These are phyloP conservation scores for Carcina quercana DNA, from an alignment of 2,888 invertebrate species.

Conservation along the genomic window DNA sequence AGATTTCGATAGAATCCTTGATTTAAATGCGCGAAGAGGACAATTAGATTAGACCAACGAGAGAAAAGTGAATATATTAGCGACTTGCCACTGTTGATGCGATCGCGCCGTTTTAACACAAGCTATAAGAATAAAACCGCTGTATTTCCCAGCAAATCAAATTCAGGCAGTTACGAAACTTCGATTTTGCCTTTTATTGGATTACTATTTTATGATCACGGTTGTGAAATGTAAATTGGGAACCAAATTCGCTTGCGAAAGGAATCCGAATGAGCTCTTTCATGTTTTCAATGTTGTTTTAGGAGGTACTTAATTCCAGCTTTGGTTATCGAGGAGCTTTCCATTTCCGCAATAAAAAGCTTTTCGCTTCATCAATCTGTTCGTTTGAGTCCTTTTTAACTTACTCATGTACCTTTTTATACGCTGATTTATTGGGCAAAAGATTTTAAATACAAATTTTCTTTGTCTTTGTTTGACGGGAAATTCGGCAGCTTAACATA, in stretches of 20 bases:
- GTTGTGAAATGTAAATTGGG: slow-evolving; percentile 38
- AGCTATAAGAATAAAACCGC: slow-evolving; percentile 29
- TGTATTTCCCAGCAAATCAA: slow-evolving; percentile 46
- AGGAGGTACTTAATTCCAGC: too few relatives aligned
- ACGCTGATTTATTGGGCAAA: too few relatives aligned
- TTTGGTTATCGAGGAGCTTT: too few relatives aligned
- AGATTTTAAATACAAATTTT: too few relatives aligned
- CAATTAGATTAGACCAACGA: too few relatives aligned
- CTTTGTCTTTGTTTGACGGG: too few relatives aligned
- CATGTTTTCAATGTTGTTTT: slow-evolving; percentile 1
- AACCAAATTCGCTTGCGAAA: slow-evolving; percentile 5
- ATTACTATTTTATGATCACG: slow-evolving; percentile 44
- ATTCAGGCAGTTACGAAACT: slow-evolving; percentile 51
- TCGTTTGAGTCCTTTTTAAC: too few relatives aligned
- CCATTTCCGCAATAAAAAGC: too few relatives aligned
- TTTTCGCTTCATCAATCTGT: too few relatives aligned
- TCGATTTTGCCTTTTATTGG: slow-evolving; percentile 48
- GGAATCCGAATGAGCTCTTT: slow-evolving; percentile 3
- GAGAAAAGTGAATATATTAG: slow-evolving; percentile 2
- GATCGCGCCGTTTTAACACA: slow-evolving; percentile 3
- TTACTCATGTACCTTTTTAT: too few relatives aligned
- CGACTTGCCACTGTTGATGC: slow-evolving; percentile 9
- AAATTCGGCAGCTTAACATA: too few relatives aligned
- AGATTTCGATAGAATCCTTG: not conserved
- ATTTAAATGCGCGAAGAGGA: too few relatives aligned